Conservation (phyloP, 2,888 invertebrate genomes). For the Catocala nupta region DNA sequence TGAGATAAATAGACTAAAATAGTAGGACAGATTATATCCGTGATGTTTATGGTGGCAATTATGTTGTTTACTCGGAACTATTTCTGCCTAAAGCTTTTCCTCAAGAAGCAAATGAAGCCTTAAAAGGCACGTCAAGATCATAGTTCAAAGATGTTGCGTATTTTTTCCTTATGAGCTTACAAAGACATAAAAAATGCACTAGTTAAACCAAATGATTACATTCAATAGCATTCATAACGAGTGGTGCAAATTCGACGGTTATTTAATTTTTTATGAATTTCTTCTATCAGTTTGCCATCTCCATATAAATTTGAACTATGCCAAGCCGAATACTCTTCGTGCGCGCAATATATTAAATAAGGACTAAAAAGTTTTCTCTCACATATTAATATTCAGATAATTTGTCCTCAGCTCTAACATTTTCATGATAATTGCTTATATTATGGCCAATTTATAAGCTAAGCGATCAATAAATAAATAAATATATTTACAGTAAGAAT, state of each 20-base stretch:
- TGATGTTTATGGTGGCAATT: conserved; percentile 56
- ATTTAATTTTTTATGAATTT: no score
- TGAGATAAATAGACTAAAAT: conserved; percentile 51
- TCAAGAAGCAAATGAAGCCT: conserved; percentile 22
- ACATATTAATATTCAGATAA: no score
- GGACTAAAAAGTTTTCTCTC: no score
- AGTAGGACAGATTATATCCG: conserved; percentile 46
- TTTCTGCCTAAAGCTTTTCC: conserved; percentile 40
- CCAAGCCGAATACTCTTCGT: no score
- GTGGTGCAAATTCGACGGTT: no score
- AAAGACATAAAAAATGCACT: background rate
- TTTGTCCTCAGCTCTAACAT: no score
- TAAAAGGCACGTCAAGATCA: conserved; percentile 22
- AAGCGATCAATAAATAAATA: background rate
- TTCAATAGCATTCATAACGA: no score
- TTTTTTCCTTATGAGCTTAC: background rate
- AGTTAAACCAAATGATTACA: background rate
- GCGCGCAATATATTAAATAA: no score
- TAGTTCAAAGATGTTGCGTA: background rate
- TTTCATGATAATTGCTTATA: no score
- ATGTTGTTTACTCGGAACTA: conserved; percentile 51
- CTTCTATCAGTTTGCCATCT: no score
- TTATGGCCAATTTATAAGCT: no score
- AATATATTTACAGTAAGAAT: conserved; percentile 20
- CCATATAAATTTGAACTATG: no score